A percentile compares a stretch with the other conserved stretches of the same genome.
These are phyloP conservation scores for Pollimyrus isidori DNA, from an alignment of 2,113 vertebrate genomes.

Conservation along the genomic window DNA sequence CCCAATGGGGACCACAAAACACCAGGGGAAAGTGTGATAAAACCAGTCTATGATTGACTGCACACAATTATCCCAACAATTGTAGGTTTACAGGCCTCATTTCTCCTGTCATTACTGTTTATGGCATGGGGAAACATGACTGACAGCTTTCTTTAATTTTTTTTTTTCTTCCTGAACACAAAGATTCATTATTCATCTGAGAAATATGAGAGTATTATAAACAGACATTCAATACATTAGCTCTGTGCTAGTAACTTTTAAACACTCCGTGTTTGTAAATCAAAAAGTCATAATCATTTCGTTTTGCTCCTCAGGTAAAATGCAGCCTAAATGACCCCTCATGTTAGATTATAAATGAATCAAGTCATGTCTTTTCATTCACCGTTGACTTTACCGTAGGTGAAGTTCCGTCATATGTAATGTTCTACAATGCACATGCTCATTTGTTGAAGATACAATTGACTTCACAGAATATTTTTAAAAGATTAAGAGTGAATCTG, in stretches of 20 bases:
- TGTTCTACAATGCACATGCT: background rate
- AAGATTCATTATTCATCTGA: slow-evolving; percentile 7
- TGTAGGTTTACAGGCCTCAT: background rate
- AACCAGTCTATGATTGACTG: slow-evolving; percentile 2
- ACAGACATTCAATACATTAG: background rate
- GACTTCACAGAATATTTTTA: background rate
- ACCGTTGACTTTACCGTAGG: background rate
- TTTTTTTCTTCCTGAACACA: background rate
- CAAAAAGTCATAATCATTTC: background rate
- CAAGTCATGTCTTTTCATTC: background rate
- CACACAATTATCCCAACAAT: background rate
- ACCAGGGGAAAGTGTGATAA: background rate
- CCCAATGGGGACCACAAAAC: background rate
- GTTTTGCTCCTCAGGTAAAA: background rate
- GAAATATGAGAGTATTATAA: background rate
- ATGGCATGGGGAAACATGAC: background rate
- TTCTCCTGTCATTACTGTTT: background rate
- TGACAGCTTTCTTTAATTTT: slow-evolving; percentile 1
- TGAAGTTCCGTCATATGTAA: background rate
- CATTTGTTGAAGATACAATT: background rate
- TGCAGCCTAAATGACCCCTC: background rate
- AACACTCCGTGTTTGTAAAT: background rate
- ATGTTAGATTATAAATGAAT: background rate
- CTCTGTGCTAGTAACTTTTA: background rate
- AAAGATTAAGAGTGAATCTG: background rate